Percentiles rank a stretch among this genome's conserved stretches.
These are phyloP conservation scores for Drosophila sordidula DNA, from an alignment of 2,888 invertebrate species.

Conservation along the genomic window DNA sequence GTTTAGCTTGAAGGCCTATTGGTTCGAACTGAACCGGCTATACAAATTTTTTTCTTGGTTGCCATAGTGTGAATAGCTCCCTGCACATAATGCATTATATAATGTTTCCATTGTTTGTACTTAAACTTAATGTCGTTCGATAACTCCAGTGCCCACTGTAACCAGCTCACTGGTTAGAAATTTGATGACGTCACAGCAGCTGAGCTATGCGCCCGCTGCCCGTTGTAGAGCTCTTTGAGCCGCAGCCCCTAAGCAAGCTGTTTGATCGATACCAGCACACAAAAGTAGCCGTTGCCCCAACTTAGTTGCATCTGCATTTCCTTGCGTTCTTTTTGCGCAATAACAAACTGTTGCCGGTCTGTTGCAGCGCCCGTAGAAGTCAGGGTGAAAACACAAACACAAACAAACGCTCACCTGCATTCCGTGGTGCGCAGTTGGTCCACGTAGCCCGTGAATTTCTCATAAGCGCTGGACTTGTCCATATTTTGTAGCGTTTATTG, in stretches of 20 bases:
- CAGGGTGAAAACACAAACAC: constrained; percentile 1
- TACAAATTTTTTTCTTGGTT: no score
- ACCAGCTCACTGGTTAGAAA: constrained; percentile 4
- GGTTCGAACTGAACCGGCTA: no score
- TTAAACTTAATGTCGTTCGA: neutral
- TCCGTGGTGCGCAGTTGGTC: constrained; percentile 84
- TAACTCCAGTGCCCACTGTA: neutral
- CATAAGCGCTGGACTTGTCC: constrained; percentile 81
- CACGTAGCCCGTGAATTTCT: constrained; percentile 81
- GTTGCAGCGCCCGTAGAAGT: constrained; percentile 30
- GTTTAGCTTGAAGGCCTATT: no score
- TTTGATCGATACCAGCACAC: constrained; percentile 24
- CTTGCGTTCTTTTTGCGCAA: constrained; percentile 35
- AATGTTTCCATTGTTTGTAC: no score
- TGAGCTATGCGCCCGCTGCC: constrained; percentile 1
- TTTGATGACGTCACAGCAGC: constrained; percentile 50
- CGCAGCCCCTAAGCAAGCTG: neutral
- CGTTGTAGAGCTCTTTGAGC: neutral
- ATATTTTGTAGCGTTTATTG: constrained; percentile 45
- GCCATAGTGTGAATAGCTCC: no score
- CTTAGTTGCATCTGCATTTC: neutral
- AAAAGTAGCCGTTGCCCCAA: neutral
- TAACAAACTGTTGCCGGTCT: constrained; percentile 70
- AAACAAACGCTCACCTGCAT: constrained; percentile 82
- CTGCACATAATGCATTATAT: no score